These are phyloP conservation scores for Tribolium freemani DNA, from an alignment of 2,888 invertebrate genomes.

Conservation along the genomic window DNA sequence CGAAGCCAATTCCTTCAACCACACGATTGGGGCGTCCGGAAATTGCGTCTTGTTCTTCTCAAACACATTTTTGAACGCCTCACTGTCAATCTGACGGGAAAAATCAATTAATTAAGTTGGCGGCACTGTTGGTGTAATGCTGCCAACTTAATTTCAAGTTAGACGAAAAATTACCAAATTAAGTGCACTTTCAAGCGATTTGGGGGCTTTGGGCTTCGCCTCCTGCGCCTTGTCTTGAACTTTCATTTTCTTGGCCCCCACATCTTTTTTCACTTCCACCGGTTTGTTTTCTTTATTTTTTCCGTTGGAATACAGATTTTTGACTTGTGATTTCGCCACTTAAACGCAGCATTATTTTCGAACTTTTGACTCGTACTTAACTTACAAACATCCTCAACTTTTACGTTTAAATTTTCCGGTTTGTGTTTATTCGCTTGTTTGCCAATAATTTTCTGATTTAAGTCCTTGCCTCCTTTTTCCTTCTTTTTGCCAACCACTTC, in stretches of 20 bases:
- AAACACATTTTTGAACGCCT: constrained; percentile 71
- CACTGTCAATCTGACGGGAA: constrained; percentile 72
- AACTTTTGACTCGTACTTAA: neutral
- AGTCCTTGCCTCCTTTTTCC: constrained; percentile 65
- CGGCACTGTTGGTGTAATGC: no score
- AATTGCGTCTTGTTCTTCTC: constrained; percentile 75
- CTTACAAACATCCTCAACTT: constrained; percentile 84
- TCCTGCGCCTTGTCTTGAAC: constrained; percentile 69
- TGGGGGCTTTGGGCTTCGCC: constrained; percentile 76
- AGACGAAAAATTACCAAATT: constrained; percentile 68
- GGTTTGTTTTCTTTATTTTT: constrained; percentile 73
- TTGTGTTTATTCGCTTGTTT: constrained; percentile 71
- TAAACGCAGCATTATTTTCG: constrained; percentile 20
- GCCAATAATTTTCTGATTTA: constrained; percentile 63
- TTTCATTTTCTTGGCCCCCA: constrained; percentile 66
- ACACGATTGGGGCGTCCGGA: constrained; percentile 78
- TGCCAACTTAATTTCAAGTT: neutral
- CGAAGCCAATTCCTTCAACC: constrained; percentile 79
- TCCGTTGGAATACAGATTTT: constrained; percentile 76
- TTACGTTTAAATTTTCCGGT: constrained; percentile 68
- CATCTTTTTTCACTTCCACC: constrained; percentile 53
- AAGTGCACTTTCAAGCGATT: constrained; percentile 76
- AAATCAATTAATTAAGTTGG: constrained; percentile 41
- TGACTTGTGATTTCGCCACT: constrained; percentile 81
- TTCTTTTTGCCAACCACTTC: constrained; percentile 81